Evolutionary conservation across 2,113 vertebrate species (phyloP).

Genomic region (Cochlearius cochlearius): DNA sequence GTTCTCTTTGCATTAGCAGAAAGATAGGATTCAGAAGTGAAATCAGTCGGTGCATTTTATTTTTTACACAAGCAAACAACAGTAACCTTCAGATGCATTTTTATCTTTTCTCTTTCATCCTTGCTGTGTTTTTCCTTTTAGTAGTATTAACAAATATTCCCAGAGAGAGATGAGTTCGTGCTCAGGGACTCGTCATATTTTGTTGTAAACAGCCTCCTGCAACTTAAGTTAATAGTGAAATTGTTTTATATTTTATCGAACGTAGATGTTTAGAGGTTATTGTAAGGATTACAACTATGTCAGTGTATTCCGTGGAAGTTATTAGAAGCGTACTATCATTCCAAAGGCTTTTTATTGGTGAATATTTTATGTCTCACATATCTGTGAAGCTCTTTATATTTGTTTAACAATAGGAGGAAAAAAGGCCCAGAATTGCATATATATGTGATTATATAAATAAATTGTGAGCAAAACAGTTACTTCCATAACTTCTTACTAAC

Average conservation of each 20-base stretch:
- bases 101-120: background rate
- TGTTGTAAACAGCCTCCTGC: conserved; percentile 28
- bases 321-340: background rate
- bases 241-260: conserved; percentile 20
- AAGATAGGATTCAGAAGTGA: background rate
- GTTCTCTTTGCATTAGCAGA: background rate
- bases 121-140: background rate
- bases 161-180: background rate
- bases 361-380: background rate
- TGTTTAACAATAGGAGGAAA: background rate
- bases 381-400: background rate
- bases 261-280: background rate
- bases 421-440: background rate
- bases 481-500: background rate
- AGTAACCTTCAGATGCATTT: background rate
- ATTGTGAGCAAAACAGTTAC: background rate
- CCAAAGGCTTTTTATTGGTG: background rate
- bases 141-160: conserved; percentile 25
- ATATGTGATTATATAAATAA: background rate
- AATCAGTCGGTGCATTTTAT: background rate
- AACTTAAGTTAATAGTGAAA: background rate
- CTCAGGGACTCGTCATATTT: background rate
- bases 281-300: background rate
- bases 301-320: background rate
- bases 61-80: background rate